These are phyloP conservation scores for Drosophila limbata DNA, from an alignment of 2,888 invertebrate species.

Conservation along the genomic window DNA sequence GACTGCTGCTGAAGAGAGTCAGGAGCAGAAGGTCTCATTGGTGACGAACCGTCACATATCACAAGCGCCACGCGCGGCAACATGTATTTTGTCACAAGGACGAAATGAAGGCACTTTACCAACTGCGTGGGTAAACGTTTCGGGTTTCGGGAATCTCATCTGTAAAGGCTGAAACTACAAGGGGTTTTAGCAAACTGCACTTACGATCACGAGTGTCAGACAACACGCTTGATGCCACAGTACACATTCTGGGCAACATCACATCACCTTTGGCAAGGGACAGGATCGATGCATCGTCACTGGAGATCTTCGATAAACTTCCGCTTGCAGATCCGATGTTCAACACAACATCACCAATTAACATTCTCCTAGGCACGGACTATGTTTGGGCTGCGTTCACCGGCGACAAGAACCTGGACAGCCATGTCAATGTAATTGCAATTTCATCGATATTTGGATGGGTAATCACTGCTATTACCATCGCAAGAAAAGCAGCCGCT, in stretches of 20 bases:
- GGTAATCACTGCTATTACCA: neutral
- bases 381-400: neutral
- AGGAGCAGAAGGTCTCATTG: neutral
- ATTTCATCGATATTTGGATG: neutral
- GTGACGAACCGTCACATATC: neutral
- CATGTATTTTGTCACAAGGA: neutral
- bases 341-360: neutral
- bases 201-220: neutral
- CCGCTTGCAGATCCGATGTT: slow-evolving; percentile 1
- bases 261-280: slow-evolving; percentile 1
- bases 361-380: neutral
- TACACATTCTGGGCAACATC: neutral
- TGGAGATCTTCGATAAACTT: neutral
- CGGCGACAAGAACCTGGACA: neutral
- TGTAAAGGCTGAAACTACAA: too few relatives aligned
- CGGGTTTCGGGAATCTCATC: too few relatives aligned
- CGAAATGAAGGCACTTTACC: neutral
- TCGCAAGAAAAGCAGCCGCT: neutral
- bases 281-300: slow-evolving; percentile 1
- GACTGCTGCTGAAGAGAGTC: neutral
- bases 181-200: too few relatives aligned
- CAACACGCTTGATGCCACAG: neutral
- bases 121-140: neutral
- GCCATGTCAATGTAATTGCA: neutral
- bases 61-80: neutral